phyloP scores from a whole-genome alignment of 2,888 invertebrate species.

The Willowsia nigromaculata region DNA sequence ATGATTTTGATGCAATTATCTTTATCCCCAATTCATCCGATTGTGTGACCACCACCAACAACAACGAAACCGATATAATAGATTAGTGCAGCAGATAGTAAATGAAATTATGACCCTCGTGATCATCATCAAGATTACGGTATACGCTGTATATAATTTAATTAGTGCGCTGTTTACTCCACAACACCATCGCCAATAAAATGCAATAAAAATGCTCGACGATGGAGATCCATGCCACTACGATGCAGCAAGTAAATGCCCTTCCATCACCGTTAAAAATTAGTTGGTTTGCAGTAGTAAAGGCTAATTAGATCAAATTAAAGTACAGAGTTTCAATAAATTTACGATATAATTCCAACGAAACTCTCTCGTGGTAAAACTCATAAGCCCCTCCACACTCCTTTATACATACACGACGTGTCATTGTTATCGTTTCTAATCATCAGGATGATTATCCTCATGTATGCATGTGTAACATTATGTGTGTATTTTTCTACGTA shows the following conservation, averaged over 20 bases:
- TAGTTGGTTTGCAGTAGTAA: neutral
- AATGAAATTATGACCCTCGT: conserved; percentile 39
- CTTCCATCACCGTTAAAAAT: conserved; percentile 35
- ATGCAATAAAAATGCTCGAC: conserved; percentile 13
- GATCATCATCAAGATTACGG: conserved; percentile 16
- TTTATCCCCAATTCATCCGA: conserved; percentile 4
- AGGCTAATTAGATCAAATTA: conserved; percentile 40
- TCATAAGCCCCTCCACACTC: conserved; percentile 3
- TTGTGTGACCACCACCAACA: neutral
- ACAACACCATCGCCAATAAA: neutral
- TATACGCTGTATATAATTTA: conserved; percentile 12
- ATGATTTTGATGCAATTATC: conserved; percentile 40
- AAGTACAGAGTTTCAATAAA: conserved; percentile 7
- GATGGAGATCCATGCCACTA: neutral
- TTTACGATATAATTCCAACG: conserved; percentile 25
- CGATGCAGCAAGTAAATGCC: neutral
- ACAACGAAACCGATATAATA: neutral
- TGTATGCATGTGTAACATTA: neutral
- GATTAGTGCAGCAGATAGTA: conserved; percentile 4
- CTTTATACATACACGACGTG: no score
- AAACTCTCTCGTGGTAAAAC: neutral
- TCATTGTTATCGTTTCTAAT: conserved; percentile 44
- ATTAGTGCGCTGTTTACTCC: conserved; percentile 27
- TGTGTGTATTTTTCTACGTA: neutral
- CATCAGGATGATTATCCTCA: conserved; percentile 11